A percentile compares a stretch with the other conserved stretches of the same genome.
These are phyloP conservation scores for Coilia nasus DNA, from an alignment of 2,797 vertebrate genomes.

Conservation along the genomic window DNA sequence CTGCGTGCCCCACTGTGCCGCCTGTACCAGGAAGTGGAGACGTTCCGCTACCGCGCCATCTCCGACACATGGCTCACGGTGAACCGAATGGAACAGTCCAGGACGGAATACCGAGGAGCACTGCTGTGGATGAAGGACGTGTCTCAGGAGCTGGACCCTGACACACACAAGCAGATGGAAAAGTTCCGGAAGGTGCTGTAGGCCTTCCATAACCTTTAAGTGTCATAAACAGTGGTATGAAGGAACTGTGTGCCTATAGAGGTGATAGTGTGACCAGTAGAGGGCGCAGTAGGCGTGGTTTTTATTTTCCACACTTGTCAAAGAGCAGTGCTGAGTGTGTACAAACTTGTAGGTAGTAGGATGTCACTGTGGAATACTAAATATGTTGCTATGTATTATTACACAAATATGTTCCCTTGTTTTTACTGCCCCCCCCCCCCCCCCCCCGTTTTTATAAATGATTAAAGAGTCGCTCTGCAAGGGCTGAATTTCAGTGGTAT, in stretches of 20 bases:
- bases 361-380: too few species aligned
- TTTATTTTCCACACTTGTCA: not conserved
- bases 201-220: not conserved
- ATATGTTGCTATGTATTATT: too few species aligned
- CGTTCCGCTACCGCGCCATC: constrained; percentile 94
- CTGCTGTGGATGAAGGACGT: constrained; percentile 99
- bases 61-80: constrained; percentile 98
- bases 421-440: too few species aligned
- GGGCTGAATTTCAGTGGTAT: not conserved
- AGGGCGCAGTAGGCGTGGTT: not conserved
- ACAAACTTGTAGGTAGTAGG: too few species aligned
- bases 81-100: constrained; percentile 94
- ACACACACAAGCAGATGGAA: constrained; percentile 97
- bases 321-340: too few species aligned
- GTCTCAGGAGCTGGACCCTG: constrained; percentile 96
- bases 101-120: constrained; percentile 95
- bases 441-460: too few species aligned
- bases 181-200: constrained; percentile 89
- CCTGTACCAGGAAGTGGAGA: constrained; percentile 96
- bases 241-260: not conserved
- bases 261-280: not conserved
- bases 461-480: too few species aligned
- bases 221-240: not conserved
- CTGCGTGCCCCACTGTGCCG: constrained; percentile 88
- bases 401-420: too few species aligned